These are phyloP conservation scores for Palythoa heliodiscus DNA, from an alignment of 92 coral and sea anemone genomes.

Conservation along the genomic window DNA sequence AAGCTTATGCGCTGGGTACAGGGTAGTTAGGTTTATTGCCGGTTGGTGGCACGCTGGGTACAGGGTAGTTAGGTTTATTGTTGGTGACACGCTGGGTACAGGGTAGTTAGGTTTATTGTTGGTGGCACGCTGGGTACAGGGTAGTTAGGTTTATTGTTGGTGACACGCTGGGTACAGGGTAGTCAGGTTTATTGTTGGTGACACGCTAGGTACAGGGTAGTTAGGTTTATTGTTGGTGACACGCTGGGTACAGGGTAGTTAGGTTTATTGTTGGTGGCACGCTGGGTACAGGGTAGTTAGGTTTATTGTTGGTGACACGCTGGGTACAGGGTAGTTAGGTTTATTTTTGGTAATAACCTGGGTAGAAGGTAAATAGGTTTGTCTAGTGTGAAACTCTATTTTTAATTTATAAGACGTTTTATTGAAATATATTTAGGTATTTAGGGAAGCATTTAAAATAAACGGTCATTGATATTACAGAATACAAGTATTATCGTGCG, in stretches of 20 bases:
- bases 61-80: constrained; percentile 33
- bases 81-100: neutral
- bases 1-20: neutral
- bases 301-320: neutral
- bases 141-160: neutral
- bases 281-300: neutral
- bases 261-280: no score
- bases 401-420: no score
- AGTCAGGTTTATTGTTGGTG: no score
- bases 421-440: no score
- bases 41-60: constrained; percentile 67
- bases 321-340: neutral
- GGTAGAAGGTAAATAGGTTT: no score
- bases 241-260: neutral
- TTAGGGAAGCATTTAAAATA: no score
- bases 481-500: neutral
- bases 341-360: neutral
- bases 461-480: neutral
- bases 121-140: constrained; percentile 68
- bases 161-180: neutral
- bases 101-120: constrained; percentile 16
- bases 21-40: constrained; percentile 3
- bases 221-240: neutral
- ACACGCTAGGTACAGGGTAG: neutral
- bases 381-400: no score